Base-by-base conservation (phyloP, 2,888 invertebrate species). In the Ormyrus nitidulus region DNA sequence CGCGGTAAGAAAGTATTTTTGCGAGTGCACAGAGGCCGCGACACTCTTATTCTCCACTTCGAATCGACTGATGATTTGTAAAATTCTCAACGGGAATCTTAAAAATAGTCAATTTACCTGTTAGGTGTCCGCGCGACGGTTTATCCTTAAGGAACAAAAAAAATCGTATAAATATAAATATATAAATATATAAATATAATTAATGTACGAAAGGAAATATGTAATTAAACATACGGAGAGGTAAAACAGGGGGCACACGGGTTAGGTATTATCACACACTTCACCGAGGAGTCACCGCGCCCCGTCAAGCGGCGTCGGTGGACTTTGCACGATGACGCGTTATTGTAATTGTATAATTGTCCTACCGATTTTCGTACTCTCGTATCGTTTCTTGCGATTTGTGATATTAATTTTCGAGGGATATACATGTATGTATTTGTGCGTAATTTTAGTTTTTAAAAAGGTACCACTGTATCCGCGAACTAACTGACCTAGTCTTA, bases 81-180 rank as follows among this genome's bases (percentile, higher is more conserved):
- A 88, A 87, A 88, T 88, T 89, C 88, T 88, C 87, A 85, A 86
- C 85, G 86, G 86, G 87, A 86, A 89, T 89, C 87, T 88, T 87
- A 85, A 82, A 78, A 85, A 89, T 89, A 90, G 90, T 90, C 90
- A 90, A 90, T 90, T 90, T 88, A 89, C 86, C 86, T 87, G 84
- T 86, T 85, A 87, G 86, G 85, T 84, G 84, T 86, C 82, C 84
- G 85, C 83, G 85, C 84, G 85, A 85, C 84, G 83, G 85, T 86
- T 80, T 85, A 87, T 85, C 85, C 82, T 84, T 86, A 86, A 86
- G 83, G 79, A 78, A 49, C 6, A 51, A 62, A 65, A 65, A 49
- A 83, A 84, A 83, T 13, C 84, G 79, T 84, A 84, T 85, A 84
- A 79, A 83, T 82, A 83, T 81, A 84, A 82, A 81, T 83, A 83